phyloP scores from a whole-genome alignment of 2,797 vertebrate species.

The Avahi laniger region DNA sequence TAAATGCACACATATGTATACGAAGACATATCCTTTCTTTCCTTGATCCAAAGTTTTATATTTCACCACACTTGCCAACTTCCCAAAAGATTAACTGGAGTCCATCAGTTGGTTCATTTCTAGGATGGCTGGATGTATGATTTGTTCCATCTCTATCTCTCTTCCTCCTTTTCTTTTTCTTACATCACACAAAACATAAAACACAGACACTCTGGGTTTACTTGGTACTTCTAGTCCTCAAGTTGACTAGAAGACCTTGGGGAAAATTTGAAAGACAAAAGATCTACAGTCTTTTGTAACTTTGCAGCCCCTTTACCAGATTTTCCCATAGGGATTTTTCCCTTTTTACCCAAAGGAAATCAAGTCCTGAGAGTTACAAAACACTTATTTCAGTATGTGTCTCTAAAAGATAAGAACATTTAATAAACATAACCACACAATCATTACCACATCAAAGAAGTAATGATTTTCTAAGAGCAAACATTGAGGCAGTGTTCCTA shows the following conservation, averaged over 20 bases:
- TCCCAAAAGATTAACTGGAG: neutral
- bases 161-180: neutral
- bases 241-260: neutral
- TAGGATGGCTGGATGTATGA: neutral
- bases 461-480: constrained; percentile 24
- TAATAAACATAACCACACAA: neutral
- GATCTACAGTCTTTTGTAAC: neutral
- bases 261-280: neutral
- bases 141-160: neutral
- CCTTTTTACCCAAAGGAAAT: neutral
- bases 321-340: neutral
- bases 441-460: constrained; percentile 1
- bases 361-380: neutral
- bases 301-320: neutral
- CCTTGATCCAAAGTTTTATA: neutral
- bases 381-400: neutral
- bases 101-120: neutral
- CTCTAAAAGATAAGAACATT: constrained; percentile 25
- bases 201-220: neutral
- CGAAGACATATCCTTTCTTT: neutral
- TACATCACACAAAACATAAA: neutral
- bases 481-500: neutral
- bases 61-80: neutral
- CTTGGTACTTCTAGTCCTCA: neutral
- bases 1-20: neutral